Evolutionary conservation across 1,140 invertebrate genomes (phyloP).

Genomic region (Aphaenogaster floridana): DNA sequence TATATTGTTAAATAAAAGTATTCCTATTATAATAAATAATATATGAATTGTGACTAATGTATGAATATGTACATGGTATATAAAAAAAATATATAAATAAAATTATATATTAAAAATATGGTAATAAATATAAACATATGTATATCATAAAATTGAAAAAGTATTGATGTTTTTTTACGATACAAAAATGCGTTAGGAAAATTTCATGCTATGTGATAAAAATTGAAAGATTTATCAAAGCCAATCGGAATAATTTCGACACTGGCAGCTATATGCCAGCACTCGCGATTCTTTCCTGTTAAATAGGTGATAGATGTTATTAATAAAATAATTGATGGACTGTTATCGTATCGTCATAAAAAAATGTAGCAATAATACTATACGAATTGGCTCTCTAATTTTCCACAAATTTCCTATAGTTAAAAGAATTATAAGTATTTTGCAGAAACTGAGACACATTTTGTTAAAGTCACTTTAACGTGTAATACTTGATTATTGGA

Average conservation of each 20-base stretch:
- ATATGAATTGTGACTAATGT: not conserved
- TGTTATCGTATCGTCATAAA: not conserved
- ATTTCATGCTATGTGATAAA: not conserved
- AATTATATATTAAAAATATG: not conserved
- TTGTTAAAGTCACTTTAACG: not conserved
- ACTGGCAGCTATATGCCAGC: not conserved
- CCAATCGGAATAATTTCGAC: not conserved
- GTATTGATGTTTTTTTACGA: not conserved
- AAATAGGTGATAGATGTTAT: not conserved
- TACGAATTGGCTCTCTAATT: not conserved
- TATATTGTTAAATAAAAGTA: not conserved
- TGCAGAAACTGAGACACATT: not conserved
- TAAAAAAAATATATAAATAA: slow-evolving; percentile 5
- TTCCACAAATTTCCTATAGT: not conserved
- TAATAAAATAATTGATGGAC: not conserved
- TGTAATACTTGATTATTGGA: not conserved
- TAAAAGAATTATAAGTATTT: not conserved
- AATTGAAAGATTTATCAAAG: not conserved
- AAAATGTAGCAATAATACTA: not conserved
- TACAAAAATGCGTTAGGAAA: not conserved
- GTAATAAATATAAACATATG: not conserved
- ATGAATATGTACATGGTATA: not conserved
- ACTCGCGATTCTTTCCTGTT: not conserved
- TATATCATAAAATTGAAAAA: not conserved
- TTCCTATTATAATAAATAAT: not conserved